Conservation (phyloP, 2,113 vertebrate species). For the Phodopus roborovskii region DNA sequence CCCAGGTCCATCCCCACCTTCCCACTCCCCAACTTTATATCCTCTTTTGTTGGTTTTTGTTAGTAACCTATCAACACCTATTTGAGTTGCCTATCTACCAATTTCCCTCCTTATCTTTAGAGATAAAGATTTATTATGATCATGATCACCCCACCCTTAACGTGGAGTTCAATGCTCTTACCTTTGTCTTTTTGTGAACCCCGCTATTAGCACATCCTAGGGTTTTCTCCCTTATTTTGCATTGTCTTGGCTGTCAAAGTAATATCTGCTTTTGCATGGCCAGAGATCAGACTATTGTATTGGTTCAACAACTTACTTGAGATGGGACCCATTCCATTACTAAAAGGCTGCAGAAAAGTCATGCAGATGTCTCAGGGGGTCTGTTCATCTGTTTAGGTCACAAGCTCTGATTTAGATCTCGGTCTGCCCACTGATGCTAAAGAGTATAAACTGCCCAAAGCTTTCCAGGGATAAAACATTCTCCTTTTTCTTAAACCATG, state of each 20-base stretch:
- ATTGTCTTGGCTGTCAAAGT: neutral
- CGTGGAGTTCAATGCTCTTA: neutral
- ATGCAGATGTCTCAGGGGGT: neutral
- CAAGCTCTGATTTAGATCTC: neutral
- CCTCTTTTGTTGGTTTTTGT: neutral
- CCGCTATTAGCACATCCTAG: neutral
- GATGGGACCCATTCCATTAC: neutral
- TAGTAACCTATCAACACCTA: neutral
- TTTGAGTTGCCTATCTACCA: neutral
- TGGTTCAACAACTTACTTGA: neutral
- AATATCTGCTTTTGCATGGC: neutral
- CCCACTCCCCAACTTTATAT: neutral
- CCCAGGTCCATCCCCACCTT: too few species aligned
- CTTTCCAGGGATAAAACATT: neutral
- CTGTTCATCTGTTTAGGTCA: neutral
- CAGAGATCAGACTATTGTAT: neutral
- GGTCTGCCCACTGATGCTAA: neutral
- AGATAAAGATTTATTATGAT: neutral
- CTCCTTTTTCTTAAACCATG: slow-evolving; percentile 15
- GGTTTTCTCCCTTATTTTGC: neutral
- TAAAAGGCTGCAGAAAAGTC: neutral
- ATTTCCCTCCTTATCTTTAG: neutral
- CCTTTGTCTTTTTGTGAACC: neutral
- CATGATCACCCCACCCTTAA: neutral
- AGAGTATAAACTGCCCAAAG: neutral